phyloP scores from a whole-genome alignment of 2,797 vertebrate genomes.

The Syngnathus rostellatus region DNA sequence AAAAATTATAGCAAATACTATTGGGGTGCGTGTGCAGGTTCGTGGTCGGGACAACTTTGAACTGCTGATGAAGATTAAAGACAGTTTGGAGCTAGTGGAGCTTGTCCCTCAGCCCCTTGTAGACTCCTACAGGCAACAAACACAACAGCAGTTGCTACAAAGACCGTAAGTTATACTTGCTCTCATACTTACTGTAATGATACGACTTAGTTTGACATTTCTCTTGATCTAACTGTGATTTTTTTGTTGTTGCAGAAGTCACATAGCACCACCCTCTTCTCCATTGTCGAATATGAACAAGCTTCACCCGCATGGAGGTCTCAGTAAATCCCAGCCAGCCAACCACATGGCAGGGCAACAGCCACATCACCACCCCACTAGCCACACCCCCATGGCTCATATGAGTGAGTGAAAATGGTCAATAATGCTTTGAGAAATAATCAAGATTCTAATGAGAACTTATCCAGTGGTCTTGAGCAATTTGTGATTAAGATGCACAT shows the following conservation, averaged over 20 bases:
- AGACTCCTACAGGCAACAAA: slow-evolving; percentile 93
- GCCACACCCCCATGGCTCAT: slow-evolving; percentile 70
- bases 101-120: slow-evolving; percentile 90
- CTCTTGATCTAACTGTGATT: background rate
- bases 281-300: slow-evolving; percentile 87
- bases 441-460: too few relatives aligned
- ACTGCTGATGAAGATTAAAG: slow-evolving; percentile 96
- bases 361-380: slow-evolving; percentile 68
- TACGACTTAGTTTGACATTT: background rate
- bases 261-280: slow-evolving; percentile 75
- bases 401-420: slow-evolving; percentile 74
- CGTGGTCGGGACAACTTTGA: slow-evolving; percentile 95
- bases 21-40: slow-evolving; percentile 68
- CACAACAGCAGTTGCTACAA: slow-evolving; percentile 91
- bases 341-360: slow-evolving; percentile 90
- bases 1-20: background rate
- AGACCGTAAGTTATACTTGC: slow-evolving; percentile 77
- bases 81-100: slow-evolving; percentile 92
- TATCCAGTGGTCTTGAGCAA: too few relatives aligned
- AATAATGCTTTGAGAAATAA: too few relatives aligned
- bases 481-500: background rate
- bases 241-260: slow-evolving; percentile 63
- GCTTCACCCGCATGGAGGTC: slow-evolving; percentile 67
- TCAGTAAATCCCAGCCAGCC: slow-evolving; percentile 81
- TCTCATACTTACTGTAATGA: background rate